Conservation (phyloP, 1,140 invertebrate species). For the Camponotus vicinus region DNA sequence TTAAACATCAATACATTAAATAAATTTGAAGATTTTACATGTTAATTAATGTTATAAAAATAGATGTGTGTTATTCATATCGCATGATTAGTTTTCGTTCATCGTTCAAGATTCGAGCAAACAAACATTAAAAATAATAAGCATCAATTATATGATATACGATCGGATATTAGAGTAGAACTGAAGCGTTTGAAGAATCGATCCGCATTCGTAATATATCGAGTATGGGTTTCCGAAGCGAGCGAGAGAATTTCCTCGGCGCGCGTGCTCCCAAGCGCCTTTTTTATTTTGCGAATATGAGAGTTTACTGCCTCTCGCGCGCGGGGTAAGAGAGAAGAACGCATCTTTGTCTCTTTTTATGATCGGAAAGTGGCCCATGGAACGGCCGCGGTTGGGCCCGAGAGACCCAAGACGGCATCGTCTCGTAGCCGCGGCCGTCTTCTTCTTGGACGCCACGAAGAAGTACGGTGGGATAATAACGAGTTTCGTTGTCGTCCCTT, state of each 20-base stretch:
- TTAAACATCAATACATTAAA: no score
- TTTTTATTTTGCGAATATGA: conserved; percentile 83
- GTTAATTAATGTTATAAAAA: not conserved
- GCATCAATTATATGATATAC: not conserved
- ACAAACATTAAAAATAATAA: not conserved
- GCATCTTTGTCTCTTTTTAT: conserved; percentile 86
- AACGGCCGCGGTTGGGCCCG: conserved; percentile 65
- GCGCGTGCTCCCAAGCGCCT: conserved; percentile 14
- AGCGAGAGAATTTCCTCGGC: conserved; percentile 10
- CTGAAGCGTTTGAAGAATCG: not conserved
- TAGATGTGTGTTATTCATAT: not conserved
- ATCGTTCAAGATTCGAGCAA: not conserved
- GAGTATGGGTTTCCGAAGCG: not conserved
- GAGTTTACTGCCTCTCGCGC: conserved; percentile 82
- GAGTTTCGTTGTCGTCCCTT: conserved; percentile 83
- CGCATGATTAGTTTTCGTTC: not conserved
- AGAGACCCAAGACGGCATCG: conserved; percentile 48
- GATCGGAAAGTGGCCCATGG: conserved; percentile 83
- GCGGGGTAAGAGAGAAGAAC: conserved; percentile 73
- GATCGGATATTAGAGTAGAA: not conserved
- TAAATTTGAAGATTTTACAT: no score
- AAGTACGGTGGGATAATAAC: conserved; percentile 85
- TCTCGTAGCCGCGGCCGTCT: conserved; percentile 68
- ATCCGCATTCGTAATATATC: not conserved
- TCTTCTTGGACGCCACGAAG: conserved; percentile 78